These are phyloP conservation scores for Pterois miles DNA, from an alignment of 2,797 vertebrate genomes.

Conservation along the genomic window DNA sequence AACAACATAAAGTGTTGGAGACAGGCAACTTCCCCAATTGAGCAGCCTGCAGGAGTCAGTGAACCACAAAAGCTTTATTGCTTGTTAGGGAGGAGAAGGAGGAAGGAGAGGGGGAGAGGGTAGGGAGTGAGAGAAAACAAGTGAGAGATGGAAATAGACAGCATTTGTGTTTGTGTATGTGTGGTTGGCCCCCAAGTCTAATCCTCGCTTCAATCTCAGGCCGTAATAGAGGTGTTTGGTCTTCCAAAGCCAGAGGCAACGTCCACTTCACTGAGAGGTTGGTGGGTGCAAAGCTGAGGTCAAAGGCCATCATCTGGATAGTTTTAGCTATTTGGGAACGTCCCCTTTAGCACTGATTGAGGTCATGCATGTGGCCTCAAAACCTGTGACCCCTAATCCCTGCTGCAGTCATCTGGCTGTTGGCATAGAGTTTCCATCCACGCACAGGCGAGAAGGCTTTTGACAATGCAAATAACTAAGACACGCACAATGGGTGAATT, in stretches of 20 bases:
- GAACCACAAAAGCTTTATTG: conserved; percentile 68
- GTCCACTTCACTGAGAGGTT: conserved; percentile 58
- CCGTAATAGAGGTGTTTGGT: conserved; percentile 48
- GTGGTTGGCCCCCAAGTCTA: conserved; percentile 31
- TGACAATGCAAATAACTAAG: conserved; percentile 16
- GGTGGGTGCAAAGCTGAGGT: conserved; percentile 63
- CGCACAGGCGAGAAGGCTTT: conserved; percentile 11
- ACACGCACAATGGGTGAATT: conserved; percentile 13
- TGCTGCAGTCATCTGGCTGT: conserved; percentile 65
- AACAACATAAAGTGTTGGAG: conserved; percentile 69
- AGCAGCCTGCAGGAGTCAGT: conserved; percentile 48
- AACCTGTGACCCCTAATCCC: conserved; percentile 74
- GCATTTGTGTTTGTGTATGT: conserved; percentile 20
- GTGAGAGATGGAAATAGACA: conserved; percentile 47
- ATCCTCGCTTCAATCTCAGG: conserved; percentile 30
- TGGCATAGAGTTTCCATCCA: conserved; percentile 56
- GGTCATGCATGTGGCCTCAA: conserved; percentile 69
- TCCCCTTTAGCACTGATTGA: conserved; percentile 73
- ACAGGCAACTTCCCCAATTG: conserved; percentile 63
- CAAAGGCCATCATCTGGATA: conserved; percentile 85
- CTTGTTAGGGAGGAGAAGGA: conserved; percentile 55
- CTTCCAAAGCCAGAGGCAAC: conserved; percentile 57
- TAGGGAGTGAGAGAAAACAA: conserved; percentile 31
- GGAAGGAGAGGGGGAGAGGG: not conserved
- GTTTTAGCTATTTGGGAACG: conserved; percentile 78